Conservation (phyloP, 30 jellyfish, hydroid and myxozoan species). For the Pelagia noctiluca region DNA sequence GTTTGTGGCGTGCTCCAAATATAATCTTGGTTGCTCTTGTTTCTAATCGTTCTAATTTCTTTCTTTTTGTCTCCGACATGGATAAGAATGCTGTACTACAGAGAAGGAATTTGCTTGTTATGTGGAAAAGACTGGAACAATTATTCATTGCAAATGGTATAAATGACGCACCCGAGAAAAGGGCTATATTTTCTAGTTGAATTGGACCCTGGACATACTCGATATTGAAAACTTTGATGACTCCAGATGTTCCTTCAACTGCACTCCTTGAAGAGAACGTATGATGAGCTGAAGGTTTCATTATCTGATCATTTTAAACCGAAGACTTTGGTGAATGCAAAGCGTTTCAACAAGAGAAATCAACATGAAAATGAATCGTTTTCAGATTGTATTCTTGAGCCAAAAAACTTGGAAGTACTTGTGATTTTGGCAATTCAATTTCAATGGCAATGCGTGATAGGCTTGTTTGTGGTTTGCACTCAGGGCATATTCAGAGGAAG, state of each 20-base stretch:
- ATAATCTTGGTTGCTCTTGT: too few species aligned
- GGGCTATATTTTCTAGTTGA: constrained; percentile 22
- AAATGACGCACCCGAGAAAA: constrained; percentile 43
- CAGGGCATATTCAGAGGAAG: constrained; percentile 38
- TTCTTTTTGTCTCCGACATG: too few species aligned
- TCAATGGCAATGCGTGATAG: constrained; percentile 25
- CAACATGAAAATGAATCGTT: constrained; percentile 51
- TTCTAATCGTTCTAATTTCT: too few species aligned
- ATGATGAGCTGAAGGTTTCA: too few species aligned
- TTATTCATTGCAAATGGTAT: constrained; percentile 43
- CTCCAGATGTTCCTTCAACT: constrained; percentile 44
- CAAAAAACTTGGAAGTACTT: constrained; percentile 45
- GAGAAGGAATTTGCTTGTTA: constrained; percentile 47
- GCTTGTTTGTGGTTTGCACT: too few species aligned
- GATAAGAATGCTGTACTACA: constrained; percentile 22
- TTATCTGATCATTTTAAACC: too few species aligned
- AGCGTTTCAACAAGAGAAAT: constrained; percentile 27
- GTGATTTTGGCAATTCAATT: constrained; percentile 42
- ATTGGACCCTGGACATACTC: constrained; percentile 38
- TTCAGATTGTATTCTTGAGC: constrained; percentile 44
- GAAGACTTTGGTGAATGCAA: too few species aligned
- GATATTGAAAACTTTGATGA: constrained; percentile 23
- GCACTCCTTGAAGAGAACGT: too few species aligned
- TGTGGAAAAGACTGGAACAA: constrained; percentile 62
- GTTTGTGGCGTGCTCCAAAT: too few species aligned